Conservation (phyloP, 92 coral and sea anemone genomes). For the Hydrozoanthus gracilis region DNA sequence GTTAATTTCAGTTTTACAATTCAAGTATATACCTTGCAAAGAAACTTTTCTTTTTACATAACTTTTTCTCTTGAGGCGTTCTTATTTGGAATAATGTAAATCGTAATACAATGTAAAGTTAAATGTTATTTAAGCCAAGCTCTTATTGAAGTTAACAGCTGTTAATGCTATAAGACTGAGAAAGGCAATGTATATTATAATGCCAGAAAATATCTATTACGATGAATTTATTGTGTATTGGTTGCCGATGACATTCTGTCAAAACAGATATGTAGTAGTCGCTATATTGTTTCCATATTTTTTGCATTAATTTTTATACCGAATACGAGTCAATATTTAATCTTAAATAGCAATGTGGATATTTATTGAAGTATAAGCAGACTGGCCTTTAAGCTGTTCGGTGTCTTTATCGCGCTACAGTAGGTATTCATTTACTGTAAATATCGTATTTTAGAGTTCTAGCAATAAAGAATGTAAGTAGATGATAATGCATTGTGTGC, state of each 20-base stretch:
- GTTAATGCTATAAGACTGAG: too few relatives aligned
- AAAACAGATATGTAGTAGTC: neutral
- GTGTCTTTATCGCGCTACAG: neutral
- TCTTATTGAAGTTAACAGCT: too few relatives aligned
- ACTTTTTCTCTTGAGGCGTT: too few relatives aligned
- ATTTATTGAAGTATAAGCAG: conserved; percentile 4
- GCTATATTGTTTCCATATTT: neutral
- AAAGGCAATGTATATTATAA: too few relatives aligned
- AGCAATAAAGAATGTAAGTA: neutral
- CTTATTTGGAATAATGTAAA: too few relatives aligned
- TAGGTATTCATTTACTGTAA: neutral
- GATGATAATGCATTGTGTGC: neutral
- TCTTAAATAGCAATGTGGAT: neutral
- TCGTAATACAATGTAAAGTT: too few relatives aligned
- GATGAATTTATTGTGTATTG: neutral
- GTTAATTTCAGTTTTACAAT: too few relatives aligned
- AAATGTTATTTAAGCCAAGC: too few relatives aligned
- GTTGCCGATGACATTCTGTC: neutral
- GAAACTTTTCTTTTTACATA: too few relatives aligned
- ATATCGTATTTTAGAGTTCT: neutral
- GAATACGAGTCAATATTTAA: neutral
- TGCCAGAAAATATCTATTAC: too few relatives aligned
- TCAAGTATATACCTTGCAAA: too few relatives aligned
- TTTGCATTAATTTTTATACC: neutral
- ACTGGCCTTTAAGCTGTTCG: neutral